Evolutionary conservation across 2,888 invertebrate genomes (phyloP).

Genomic region (Eupithecia tripunctaria): DNA sequence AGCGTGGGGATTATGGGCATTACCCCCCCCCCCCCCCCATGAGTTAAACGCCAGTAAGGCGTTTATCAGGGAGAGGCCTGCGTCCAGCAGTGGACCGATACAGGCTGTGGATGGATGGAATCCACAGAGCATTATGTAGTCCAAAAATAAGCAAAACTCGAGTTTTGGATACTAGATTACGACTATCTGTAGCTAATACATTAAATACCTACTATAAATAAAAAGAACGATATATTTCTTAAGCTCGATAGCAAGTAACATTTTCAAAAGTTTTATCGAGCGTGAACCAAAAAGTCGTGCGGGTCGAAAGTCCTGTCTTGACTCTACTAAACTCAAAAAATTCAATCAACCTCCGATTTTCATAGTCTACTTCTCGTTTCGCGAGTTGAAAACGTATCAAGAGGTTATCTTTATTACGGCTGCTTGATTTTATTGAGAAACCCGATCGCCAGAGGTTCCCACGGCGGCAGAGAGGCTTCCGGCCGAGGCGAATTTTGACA

Average conservation of each 20-base stretch:
- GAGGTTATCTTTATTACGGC: conserved; percentile 65
- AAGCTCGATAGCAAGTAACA: not conserved
- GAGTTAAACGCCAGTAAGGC: too few relatives aligned
- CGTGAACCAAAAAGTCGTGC: conserved; percentile 2
- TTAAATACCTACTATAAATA: not conserved
- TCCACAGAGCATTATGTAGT: too few relatives aligned
- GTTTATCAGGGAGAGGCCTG: too few relatives aligned
- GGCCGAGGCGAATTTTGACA: conserved; percentile 84
- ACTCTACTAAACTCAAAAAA: conserved; percentile 20
- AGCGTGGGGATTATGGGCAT: too few relatives aligned
- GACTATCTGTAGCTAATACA: too few relatives aligned
- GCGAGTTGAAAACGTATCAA: conserved; percentile 56
- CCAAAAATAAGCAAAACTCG: too few relatives aligned
- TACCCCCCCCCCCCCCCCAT: too few relatives aligned
- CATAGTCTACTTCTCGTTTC: conserved; percentile 52
- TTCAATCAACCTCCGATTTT: conserved; percentile 49
- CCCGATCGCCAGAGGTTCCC: conserved; percentile 73
- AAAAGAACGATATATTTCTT: not conserved
- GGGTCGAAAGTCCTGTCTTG: not conserved
- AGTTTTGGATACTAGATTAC: too few relatives aligned
- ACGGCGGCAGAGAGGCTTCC: conserved; percentile 76
- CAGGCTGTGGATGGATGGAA: too few relatives aligned
- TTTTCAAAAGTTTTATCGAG: not conserved
- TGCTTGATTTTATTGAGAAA: conserved; percentile 81
- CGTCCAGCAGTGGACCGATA: too few relatives aligned